Evolutionary conservation across 2,113 vertebrate genomes (phyloP).

Genomic region (Sigmodon hispidus): DNA sequence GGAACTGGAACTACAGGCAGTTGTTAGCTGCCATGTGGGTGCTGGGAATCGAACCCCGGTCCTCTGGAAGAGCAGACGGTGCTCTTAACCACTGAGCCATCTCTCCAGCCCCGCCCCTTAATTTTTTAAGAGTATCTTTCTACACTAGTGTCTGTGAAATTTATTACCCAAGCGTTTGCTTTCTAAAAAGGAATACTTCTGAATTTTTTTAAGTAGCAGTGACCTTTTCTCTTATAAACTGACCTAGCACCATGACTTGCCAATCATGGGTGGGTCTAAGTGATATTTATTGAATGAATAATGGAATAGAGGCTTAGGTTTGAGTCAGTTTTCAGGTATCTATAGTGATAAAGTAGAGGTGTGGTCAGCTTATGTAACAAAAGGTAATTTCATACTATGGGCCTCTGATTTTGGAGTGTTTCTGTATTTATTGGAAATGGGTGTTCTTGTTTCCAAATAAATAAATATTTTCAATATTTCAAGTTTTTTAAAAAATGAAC

Average conservation of each 20-base stretch:
- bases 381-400: neutral
- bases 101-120: neutral
- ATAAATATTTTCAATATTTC: neutral
- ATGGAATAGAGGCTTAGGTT: neutral
- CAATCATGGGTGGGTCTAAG: neutral
- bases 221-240: neutral
- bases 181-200: conserved; percentile 16
- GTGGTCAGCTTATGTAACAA: neutral
- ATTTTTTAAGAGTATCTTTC: neutral
- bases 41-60: neutral
- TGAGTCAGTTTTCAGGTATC: neutral
- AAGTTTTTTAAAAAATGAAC: neutral
- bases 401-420: neutral
- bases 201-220: conserved; percentile 9
- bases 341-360: neutral
- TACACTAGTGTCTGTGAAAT: neutral
- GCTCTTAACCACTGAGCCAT: neutral
- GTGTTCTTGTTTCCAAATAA: neutral
- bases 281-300: neutral
- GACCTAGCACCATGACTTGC: neutral
- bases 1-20: too few relatives aligned
- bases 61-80: neutral
- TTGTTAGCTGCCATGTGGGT: too few relatives aligned
- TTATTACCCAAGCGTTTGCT: neutral
- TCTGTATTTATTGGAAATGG: neutral